phyloP scores from a whole-genome alignment of 2,113 vertebrate species.

The Ovibos moschatus region DNA sequence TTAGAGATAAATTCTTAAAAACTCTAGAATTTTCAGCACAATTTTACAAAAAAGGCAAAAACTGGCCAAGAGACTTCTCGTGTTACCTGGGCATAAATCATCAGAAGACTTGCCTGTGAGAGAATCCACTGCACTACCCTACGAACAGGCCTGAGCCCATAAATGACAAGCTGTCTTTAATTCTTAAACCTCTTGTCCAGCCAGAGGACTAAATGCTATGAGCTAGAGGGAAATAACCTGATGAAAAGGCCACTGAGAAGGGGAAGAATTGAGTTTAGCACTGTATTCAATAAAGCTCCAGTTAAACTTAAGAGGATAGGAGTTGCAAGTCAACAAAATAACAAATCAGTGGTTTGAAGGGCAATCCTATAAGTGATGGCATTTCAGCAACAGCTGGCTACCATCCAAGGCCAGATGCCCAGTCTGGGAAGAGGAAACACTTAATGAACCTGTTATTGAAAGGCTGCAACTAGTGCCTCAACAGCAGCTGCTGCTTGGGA shows the following conservation, averaged over 20 bases:
- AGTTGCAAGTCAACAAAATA: constrained; percentile 20
- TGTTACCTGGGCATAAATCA: neutral
- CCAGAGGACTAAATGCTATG: neutral
- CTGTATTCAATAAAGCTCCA: neutral
- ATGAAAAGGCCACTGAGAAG: neutral
- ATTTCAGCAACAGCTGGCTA: constrained; percentile 18
- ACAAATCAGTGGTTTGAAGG: constrained; percentile 22
- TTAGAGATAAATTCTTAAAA: neutral
- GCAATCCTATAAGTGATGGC: neutral
- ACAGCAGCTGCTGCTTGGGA: neutral
- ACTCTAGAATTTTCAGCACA: neutral
- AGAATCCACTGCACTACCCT: neutral
- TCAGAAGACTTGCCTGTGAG: neutral
- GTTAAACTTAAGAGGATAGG: constrained; percentile 26
- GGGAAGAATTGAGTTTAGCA: neutral
- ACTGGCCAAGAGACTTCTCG: neutral
- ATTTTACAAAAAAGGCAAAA: neutral
- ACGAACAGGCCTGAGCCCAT: neutral
- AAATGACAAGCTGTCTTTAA: neutral
- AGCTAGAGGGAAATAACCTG: neutral
- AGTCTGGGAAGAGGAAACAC: neutral
- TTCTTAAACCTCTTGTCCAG: neutral
- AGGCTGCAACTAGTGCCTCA: neutral
- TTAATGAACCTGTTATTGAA: neutral
- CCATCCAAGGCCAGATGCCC: neutral